Evolutionary conservation across 2,113 vertebrate species (phyloP).

Genomic region (Pipa parva): DNA sequence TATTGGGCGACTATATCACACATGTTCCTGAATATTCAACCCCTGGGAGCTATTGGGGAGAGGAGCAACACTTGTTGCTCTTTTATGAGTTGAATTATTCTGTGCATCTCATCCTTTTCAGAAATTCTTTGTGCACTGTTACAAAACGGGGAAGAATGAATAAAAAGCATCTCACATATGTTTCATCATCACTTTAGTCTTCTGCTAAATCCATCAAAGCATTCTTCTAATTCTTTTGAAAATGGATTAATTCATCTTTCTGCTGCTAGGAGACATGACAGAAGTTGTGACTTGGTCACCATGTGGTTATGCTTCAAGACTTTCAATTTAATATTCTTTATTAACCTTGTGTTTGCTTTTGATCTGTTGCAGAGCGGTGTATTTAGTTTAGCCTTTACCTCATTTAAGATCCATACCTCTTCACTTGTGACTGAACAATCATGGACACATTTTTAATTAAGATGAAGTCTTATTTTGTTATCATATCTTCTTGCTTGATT

Average conservation of each 20-base stretch:
- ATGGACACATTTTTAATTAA: too few species aligned
- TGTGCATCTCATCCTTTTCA: too few species aligned
- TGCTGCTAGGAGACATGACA: conserved; percentile 27
- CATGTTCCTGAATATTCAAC: too few species aligned
- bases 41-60: too few species aligned
- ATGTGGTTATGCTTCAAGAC: conserved; percentile 9
- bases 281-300: not conserved
- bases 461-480: too few species aligned
- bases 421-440: not conserved
- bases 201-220: not conserved
- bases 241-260: not conserved
- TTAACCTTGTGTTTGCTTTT: conserved; percentile 28
- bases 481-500: too few species aligned
- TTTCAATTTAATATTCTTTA: conserved; percentile 22
- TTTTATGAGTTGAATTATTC: too few species aligned
- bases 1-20: too few species aligned
- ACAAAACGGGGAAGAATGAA: too few species aligned
- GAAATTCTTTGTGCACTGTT: too few species aligned
- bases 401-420: not conserved
- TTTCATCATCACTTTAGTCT: not conserved
- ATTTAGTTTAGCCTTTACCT: not conserved
- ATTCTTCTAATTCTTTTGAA: not conserved
- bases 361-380: conserved; percentile 23
- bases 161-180: not conserved
- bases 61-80: too few species aligned